These are phyloP conservation scores for Drosophila busckii DNA, from an alignment of 1,140 invertebrate species.

Conservation along the genomic window DNA sequence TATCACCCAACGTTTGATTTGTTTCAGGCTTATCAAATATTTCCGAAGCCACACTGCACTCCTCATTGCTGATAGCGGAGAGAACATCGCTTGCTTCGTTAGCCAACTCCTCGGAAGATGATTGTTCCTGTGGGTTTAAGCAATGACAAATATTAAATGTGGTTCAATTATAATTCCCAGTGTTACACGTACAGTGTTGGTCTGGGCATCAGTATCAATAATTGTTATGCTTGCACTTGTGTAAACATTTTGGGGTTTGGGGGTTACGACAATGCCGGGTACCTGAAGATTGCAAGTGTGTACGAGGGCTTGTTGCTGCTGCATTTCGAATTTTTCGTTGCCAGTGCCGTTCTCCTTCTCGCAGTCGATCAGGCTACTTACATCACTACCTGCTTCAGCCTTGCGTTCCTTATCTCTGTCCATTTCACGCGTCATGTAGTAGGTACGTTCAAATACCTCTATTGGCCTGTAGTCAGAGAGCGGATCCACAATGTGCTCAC, in stretches of 20 bases:
- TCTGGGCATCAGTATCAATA: constrained; percentile 81
- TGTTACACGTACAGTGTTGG: constrained; percentile 64
- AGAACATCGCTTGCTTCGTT: constrained; percentile 80
- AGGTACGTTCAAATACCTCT: constrained; percentile 77
- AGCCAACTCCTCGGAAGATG: constrained; percentile 61
- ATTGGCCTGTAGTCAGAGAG: constrained; percentile 69
- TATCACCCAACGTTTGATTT: constrained; percentile 62
- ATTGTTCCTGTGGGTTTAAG: constrained; percentile 57
- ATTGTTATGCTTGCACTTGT: constrained; percentile 80
- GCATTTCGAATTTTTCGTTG: constrained; percentile 38
- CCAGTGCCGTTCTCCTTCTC: constrained; percentile 13
- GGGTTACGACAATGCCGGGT: constrained; percentile 66
- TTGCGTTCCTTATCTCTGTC: constrained; percentile 46
- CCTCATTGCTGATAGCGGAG: constrained; percentile 85
- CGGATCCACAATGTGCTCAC: constrained; percentile 63
- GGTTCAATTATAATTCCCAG: not conserved
- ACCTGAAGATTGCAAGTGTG: constrained; percentile 74
- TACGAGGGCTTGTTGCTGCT: constrained; percentile 31
- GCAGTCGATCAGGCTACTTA: not conserved
- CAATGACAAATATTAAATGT: not conserved
- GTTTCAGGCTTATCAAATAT: constrained; percentile 80
- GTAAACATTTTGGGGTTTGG: constrained; percentile 75
- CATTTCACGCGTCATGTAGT: constrained; percentile 65
- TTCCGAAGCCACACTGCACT: constrained; percentile 84
- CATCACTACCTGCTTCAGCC: constrained; percentile 1